These are phyloP conservation scores for Polietes domitor DNA, from an alignment of 2,888 invertebrate species.

Conservation along the genomic window DNA sequence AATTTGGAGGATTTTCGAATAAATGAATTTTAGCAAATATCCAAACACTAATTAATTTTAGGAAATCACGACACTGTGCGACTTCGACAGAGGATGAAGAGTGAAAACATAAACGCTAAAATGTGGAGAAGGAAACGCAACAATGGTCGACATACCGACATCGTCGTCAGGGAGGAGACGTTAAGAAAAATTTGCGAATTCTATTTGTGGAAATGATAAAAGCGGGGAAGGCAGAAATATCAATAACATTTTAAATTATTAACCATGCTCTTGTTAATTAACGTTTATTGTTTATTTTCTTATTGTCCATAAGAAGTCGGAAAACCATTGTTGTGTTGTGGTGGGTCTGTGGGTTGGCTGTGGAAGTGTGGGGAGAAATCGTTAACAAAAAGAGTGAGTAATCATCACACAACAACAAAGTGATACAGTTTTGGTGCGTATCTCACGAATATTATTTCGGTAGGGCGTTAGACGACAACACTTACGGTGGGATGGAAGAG, in stretches of 20 bases:
- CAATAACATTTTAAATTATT: constrained; percentile 2
- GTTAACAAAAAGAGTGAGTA: constrained; percentile 16
- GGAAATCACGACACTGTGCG: not conserved
- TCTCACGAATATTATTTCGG: not conserved
- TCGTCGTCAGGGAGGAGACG: not conserved
- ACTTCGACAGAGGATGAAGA: not conserved
- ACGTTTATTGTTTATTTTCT: constrained; percentile 20
- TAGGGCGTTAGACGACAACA: not conserved
- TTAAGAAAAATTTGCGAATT: constrained; percentile 3
- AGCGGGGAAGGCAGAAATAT: constrained; percentile 4
- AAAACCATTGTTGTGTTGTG: constrained; percentile 4
- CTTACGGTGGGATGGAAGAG: no score
- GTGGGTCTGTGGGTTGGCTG: not conserved
- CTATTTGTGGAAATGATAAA: constrained; percentile 5
- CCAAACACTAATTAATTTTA: no score
- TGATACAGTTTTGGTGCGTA: constrained; percentile 3
- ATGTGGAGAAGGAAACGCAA: not conserved
- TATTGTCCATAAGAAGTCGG: not conserved
- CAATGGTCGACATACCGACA: not conserved
- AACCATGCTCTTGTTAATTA: constrained; percentile 6
- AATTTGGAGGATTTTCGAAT: no score
- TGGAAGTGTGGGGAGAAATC: not conserved
- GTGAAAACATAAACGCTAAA: not conserved
- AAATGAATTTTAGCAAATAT: no score
- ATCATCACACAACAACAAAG: constrained; percentile 14